Evolutionary conservation across 92 coral and sea anemone genomes (phyloP).

Genomic region (Porites divaricata): DNA sequence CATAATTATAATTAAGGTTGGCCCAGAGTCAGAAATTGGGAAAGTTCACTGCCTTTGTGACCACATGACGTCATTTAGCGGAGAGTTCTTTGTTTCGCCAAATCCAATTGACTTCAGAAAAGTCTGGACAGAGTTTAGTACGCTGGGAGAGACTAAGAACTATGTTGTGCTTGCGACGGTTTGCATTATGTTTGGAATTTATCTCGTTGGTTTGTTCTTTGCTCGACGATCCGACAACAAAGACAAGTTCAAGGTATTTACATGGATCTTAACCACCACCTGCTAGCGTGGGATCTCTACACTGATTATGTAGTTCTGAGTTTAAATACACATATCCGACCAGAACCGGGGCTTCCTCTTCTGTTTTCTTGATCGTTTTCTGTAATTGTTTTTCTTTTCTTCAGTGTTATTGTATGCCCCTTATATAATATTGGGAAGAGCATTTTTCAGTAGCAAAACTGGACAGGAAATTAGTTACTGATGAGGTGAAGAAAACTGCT

Average conservation of each 20-base stretch:
- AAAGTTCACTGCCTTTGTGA: constrained; percentile 69
- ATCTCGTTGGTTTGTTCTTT: constrained; percentile 64
- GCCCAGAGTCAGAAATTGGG: constrained; percentile 13
- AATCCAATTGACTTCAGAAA: constrained; percentile 72
- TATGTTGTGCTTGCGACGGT: constrained; percentile 81
- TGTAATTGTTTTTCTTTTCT: too few species aligned
- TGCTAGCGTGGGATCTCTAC: not conserved
- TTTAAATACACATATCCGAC: too few species aligned
- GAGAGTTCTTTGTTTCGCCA: constrained; percentile 83
- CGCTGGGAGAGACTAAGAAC: constrained; percentile 69
- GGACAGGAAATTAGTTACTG: too few species aligned
- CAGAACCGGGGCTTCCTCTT: too few species aligned
- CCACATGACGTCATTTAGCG: constrained; percentile 85
- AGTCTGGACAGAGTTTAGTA: constrained; percentile 66
- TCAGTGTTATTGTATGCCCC: too few species aligned
- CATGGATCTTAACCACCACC: not conserved
- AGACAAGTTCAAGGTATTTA: constrained; percentile 77
- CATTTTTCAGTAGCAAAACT: too few species aligned
- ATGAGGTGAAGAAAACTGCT: not conserved
- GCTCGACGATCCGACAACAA: constrained; percentile 78
- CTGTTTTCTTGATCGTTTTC: too few species aligned
- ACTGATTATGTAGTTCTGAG: too few species aligned
- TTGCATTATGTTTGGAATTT: constrained; percentile 69
- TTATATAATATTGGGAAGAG: too few species aligned
- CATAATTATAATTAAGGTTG: constrained; percentile 1